Evolutionary conservation across 2,797 vertebrate genomes (phyloP).

Genomic region (Selene dorsalis): DNA sequence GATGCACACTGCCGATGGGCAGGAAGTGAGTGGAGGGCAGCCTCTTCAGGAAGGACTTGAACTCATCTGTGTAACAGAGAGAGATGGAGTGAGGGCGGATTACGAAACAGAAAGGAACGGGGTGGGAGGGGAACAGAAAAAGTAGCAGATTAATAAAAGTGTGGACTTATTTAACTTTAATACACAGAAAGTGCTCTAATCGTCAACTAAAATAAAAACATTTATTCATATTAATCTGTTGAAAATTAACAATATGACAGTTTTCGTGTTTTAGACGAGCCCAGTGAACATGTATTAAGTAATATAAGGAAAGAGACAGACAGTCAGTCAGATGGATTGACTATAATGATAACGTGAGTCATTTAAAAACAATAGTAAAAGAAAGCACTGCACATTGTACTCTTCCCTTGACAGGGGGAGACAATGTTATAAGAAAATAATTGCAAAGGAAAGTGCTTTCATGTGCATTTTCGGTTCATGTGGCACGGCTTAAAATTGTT

Average conservation of each 20-base stretch:
- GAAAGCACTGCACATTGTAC: too few species aligned
- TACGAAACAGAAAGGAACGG: slow-evolving; percentile 4
- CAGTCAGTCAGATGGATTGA: too few species aligned
- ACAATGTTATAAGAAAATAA: neutral
- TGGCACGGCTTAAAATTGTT: too few species aligned
- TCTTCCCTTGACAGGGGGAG: neutral
- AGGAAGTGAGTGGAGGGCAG: slow-evolving; percentile 98
- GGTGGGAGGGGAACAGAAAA: neutral
- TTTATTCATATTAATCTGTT: neutral
- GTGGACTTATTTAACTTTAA: neutral
- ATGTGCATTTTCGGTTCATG: neutral
- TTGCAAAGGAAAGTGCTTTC: neutral
- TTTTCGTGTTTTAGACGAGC: neutral
- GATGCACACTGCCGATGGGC: slow-evolving; percentile 96
- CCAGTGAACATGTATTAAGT: neutral
- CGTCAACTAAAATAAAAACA: neutral
- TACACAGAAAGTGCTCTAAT: neutral
- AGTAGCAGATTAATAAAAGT: neutral
- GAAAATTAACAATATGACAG: neutral
- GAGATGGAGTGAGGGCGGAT: neutral
- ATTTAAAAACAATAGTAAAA: too few species aligned
- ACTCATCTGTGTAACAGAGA: slow-evolving; percentile 88
- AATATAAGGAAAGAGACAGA: neutral
- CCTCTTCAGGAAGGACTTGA: slow-evolving; percentile 98
- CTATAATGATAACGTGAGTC: too few species aligned